These are phyloP conservation scores for Pantelozetes paolii DNA, from an alignment of 2,888 invertebrate genomes.

Conservation along the genomic window DNA sequence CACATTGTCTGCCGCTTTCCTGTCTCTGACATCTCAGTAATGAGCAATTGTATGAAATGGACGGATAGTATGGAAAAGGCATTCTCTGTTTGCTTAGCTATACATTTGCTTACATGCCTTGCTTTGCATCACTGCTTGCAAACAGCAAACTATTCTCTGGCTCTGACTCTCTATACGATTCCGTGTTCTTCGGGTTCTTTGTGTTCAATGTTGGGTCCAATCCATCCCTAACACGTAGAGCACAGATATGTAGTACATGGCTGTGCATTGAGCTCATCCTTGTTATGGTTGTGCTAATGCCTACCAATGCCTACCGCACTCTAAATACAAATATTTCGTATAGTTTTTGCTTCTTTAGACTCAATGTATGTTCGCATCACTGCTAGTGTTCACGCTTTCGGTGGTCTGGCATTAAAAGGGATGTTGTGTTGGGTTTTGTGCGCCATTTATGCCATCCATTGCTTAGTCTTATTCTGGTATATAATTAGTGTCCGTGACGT, in stretches of 20 bases:
- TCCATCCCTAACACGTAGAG: background rate
- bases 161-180: background rate
- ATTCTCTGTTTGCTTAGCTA: background rate
- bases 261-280: too few relatives aligned
- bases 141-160: background rate
- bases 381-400: constrained; percentile 14
- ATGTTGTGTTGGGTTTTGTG: background rate
- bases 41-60: background rate
- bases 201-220: background rate
- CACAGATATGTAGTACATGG: too few relatives aligned
- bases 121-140: background rate
- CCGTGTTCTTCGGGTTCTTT: background rate
- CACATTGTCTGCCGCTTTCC: background rate
- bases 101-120: constrained; percentile 1
- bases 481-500: constrained; percentile 25
- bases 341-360: background rate
- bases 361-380: background rate
- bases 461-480: background rate
- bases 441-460: background rate
- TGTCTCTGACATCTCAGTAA: background rate
- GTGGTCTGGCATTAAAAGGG: constrained; percentile 1
- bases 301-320: constrained; percentile 21
- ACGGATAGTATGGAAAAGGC: background rate
- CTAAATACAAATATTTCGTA: background rate
- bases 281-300: background rate